Conservation (phyloP, 2,113 vertebrate genomes). For the Onychorhynchus coronatus region DNA sequence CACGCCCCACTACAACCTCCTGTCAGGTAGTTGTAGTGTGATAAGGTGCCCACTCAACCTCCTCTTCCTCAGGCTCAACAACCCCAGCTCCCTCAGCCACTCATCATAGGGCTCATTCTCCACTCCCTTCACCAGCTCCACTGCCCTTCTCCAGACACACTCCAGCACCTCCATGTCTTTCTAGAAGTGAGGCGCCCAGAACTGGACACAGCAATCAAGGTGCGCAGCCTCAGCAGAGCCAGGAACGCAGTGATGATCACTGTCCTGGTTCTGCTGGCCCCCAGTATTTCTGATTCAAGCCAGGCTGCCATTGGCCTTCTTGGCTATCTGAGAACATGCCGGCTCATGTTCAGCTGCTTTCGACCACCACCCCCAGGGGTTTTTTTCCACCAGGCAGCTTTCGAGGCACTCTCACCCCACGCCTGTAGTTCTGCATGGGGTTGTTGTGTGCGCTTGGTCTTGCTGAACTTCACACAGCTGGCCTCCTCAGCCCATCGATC, state of each 20-base stretch:
- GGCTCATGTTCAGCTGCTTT: neutral
- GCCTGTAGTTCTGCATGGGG: neutral
- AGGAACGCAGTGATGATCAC: neutral
- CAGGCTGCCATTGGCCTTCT: neutral
- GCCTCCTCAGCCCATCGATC: accelerated
- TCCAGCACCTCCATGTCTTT: neutral
- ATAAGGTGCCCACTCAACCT: neutral
- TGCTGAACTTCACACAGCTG: neutral
- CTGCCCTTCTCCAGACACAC: neutral
- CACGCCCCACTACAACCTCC: neutral
- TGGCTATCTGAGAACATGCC: neutral
- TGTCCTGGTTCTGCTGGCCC: neutral
- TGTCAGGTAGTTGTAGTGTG: neutral
- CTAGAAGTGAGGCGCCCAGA: neutral
- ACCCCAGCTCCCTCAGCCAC: accelerated
- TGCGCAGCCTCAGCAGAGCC: neutral
- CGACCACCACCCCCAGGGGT: neutral
- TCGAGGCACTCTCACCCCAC: neutral
- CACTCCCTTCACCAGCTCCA: accelerated
- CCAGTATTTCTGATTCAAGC: neutral
- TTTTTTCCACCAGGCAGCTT: neutral
- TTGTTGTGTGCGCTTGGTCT: neutral
- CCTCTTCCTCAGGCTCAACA: neutral
- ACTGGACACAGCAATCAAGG: too few species aligned
- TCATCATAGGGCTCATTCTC: neutral